Evolutionary conservation across 2,888 invertebrate species (phyloP), one percentile per base, ranked within the genome.

Genomic region (Macropis europaea): DNA sequence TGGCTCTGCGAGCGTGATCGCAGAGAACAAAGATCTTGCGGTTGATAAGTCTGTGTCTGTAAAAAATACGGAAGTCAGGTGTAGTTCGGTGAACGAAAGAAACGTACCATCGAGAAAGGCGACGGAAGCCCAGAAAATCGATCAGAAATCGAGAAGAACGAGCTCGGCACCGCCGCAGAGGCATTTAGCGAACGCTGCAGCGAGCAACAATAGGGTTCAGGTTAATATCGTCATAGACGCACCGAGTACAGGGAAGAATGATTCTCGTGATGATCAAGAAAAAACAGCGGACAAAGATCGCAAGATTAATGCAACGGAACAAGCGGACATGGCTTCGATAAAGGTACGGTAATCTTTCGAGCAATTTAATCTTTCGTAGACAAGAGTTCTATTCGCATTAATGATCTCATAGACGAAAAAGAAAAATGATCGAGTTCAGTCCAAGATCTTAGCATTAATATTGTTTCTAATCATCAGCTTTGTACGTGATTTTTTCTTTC

Each of bases 131-230:
- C 54, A 45, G 24, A 53, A 11, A 9, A 17, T 17, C 4, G 67
- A 71, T 2, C 54, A 53, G 5, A 82, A 75, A 40, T 43, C 77
- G 3, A 80, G 81, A 9, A 81, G 84, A n/a, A 85, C 85, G 0
- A 85, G 63, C 43, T 89, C 89, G 2, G 89, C 89, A 0, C 88
- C 88, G 1, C 83, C 86, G 0, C 86, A 85, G 15, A 80, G 85
- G 2, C 76, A 82, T 3, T 45, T 67, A 3, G 76, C 50, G 26
- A 76, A 77, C 24, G 62, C 59, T 5, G 64, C 64, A 15, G 30
- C 72, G n/a, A n/a, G n/a, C 9, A 43, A 45, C 9, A 73, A 60
- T 47, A 80, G 83, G 11, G 68, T 86, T 2, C 85, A 84, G 42
- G 84, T 87, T 1, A 87, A 80, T 63, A 86, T 88, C 34, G 79